phyloP scores from a whole-genome alignment of 2,797 vertebrate genomes.

The Balearica regulorum region DNA sequence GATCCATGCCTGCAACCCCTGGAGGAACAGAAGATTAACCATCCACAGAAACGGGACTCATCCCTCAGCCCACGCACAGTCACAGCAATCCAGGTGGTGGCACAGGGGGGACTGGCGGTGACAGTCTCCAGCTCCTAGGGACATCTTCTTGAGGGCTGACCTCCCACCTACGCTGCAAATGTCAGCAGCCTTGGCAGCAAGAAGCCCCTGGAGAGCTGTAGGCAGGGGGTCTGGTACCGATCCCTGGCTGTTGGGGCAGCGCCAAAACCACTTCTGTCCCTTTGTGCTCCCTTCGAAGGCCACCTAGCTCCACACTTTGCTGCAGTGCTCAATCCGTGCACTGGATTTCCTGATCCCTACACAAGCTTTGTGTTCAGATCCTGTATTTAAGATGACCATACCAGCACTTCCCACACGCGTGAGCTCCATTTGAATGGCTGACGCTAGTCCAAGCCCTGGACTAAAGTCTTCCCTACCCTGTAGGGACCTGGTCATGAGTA shows the following conservation, averaged over 20 bases:
- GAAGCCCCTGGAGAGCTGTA: background rate
- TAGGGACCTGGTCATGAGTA: background rate
- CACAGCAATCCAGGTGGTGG: fast-evolving
- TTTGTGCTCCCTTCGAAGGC: background rate
- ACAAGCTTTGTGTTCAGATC: background rate
- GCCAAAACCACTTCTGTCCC: background rate
- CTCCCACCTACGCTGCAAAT: background rate
- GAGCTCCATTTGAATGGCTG: background rate
- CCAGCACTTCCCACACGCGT: background rate
- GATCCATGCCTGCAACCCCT: background rate
- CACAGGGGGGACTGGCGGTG: background rate
- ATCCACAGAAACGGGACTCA: background rate
- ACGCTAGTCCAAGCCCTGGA: background rate
- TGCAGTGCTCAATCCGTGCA: background rate
- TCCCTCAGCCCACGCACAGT: fast-evolving
- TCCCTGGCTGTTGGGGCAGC: background rate
- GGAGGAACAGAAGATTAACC: background rate
- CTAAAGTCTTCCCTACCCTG: background rate
- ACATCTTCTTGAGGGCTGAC: background rate
- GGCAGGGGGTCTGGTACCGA: background rate
- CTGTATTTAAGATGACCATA: background rate
- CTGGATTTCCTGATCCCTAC: background rate
- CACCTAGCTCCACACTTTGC: background rate
- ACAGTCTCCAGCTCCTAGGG: background rate
- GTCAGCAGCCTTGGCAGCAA: background rate